phyloP scores from a whole-genome alignment of 2,113 vertebrate species.

The Ictidomys tridecemlineatus region DNA sequence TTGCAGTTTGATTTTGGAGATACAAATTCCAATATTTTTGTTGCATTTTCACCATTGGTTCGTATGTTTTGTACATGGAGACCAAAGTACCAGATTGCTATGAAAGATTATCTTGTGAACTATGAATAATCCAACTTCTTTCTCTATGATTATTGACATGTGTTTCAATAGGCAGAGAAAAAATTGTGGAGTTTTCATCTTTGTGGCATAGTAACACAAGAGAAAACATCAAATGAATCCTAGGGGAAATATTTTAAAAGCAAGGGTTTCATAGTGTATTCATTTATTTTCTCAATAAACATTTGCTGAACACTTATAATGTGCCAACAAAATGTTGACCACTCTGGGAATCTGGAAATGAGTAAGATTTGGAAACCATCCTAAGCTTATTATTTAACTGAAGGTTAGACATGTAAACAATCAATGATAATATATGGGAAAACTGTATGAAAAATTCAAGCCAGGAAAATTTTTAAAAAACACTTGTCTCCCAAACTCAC shows the following conservation, averaged over 20 bases:
- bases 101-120: slow-evolving; percentile 9
- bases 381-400: slow-evolving; percentile 49
- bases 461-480: slow-evolving; percentile 29
- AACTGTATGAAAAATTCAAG: slow-evolving; percentile 43
- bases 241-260: slow-evolving; percentile 42
- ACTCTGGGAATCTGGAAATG: slow-evolving; percentile 5
- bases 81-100: slow-evolving; percentile 11
- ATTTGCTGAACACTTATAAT: slow-evolving; percentile 13
- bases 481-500: slow-evolving; percentile 39
- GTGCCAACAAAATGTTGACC: not conserved
- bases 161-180: slow-evolving; percentile 41
- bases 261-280: slow-evolving; percentile 23
- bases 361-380: not conserved
- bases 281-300: slow-evolving; percentile 56
- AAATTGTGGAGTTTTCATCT: slow-evolving; percentile 28
- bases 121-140: slow-evolving; percentile 16
- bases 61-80: slow-evolving; percentile 2
- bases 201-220: not conserved
- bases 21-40: slow-evolving; percentile 41
- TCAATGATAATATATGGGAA: not conserved
- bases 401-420: slow-evolving; percentile 39
- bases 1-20: slow-evolving; percentile 47
- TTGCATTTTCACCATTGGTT: slow-evolving; percentile 34
- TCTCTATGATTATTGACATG: not conserved
- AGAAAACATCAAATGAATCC: slow-evolving; percentile 29